phyloP scores from a whole-genome alignment of 2,888 invertebrate genomes.

The Agrochola lychnidis region DNA sequence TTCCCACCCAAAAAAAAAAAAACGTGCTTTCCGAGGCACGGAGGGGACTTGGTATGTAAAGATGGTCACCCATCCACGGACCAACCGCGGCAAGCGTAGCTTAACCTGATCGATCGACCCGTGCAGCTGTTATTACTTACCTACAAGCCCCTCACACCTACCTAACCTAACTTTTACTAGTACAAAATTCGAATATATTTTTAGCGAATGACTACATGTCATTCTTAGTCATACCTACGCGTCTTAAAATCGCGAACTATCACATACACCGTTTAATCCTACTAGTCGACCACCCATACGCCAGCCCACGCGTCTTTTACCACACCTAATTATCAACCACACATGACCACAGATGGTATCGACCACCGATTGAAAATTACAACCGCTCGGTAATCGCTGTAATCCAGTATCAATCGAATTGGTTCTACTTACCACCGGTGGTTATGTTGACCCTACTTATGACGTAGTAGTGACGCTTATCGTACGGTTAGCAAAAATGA shows the following conservation, averaged over 20 bases:
- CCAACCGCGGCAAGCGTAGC: too few species aligned
- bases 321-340: constrained; percentile 70
- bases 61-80: too few species aligned
- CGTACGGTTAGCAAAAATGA: constrained; percentile 69
- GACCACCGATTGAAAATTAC: constrained; percentile 77
- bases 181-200: too few species aligned
- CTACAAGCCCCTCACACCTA: too few species aligned
- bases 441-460: constrained; percentile 79
- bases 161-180: too few species aligned
- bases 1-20: too few species aligned
- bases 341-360: constrained; percentile 75
- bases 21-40: too few species aligned
- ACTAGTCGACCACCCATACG: constrained; percentile 72
- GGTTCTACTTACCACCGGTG: constrained; percentile 71
- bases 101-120: too few species aligned
- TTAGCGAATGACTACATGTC: too few species aligned
- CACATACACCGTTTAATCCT: constrained; percentile 55
- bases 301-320: constrained; percentile 57
- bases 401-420: constrained; percentile 79
- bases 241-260: constrained; percentile 27
- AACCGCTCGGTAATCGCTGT: constrained; percentile 76
- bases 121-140: too few species aligned
- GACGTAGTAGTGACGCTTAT: constrained; percentile 54
- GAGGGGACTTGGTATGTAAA: too few species aligned
- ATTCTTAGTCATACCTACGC: neutral